Evolutionary conservation across 2,797 vertebrate species (phyloP).

Genomic region (Rhyacichthys aspro): DNA sequence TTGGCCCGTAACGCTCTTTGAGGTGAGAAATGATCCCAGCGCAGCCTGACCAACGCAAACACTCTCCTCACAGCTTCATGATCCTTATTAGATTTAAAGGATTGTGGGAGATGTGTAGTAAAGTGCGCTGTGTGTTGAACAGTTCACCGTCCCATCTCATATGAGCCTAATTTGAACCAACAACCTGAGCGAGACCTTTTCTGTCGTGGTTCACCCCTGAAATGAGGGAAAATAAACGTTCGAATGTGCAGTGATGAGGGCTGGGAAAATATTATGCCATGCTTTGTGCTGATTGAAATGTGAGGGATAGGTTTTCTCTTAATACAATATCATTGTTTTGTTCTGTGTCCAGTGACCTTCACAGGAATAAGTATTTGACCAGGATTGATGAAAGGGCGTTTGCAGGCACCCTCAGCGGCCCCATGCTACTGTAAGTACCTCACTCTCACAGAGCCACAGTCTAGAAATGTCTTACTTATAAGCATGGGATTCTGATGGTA

Average conservation of each 20-base stretch:
- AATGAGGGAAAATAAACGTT: slow-evolving; percentile 52
- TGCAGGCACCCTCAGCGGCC: slow-evolving; percentile 86
- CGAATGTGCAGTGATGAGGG: slow-evolving; percentile 37
- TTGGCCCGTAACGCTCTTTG: slow-evolving; percentile 54
- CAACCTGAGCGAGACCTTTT: slow-evolving; percentile 43
- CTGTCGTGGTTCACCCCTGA: slow-evolving; percentile 34
- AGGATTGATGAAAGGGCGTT: slow-evolving; percentile 89
- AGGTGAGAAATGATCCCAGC: slow-evolving; percentile 59
- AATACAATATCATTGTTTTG: slow-evolving; percentile 14
- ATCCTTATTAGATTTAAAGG: slow-evolving; percentile 72
- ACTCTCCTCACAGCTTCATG: slow-evolving; percentile 64
- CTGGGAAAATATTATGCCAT: slow-evolving; percentile 36
- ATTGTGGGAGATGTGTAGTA: slow-evolving; percentile 52
- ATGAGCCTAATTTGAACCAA: slow-evolving; percentile 51
- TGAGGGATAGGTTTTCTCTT: slow-evolving; percentile 25
- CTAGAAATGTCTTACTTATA: too few species aligned
- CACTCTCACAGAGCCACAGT: too few species aligned
- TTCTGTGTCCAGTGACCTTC: slow-evolving; percentile 84
- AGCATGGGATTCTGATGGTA: too few species aligned
- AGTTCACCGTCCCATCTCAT: slow-evolving; percentile 50
- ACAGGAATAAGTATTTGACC: slow-evolving; percentile 90
- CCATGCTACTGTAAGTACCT: slow-evolving; percentile 90
- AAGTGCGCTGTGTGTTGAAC: slow-evolving; percentile 62
- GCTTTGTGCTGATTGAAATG: slow-evolving; percentile 38
- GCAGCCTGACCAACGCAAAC: slow-evolving; percentile 70